These are phyloP conservation scores for Diachasmimorpha longicaudata DNA, from an alignment of 1,140 invertebrate genomes.

Conservation along the genomic window DNA sequence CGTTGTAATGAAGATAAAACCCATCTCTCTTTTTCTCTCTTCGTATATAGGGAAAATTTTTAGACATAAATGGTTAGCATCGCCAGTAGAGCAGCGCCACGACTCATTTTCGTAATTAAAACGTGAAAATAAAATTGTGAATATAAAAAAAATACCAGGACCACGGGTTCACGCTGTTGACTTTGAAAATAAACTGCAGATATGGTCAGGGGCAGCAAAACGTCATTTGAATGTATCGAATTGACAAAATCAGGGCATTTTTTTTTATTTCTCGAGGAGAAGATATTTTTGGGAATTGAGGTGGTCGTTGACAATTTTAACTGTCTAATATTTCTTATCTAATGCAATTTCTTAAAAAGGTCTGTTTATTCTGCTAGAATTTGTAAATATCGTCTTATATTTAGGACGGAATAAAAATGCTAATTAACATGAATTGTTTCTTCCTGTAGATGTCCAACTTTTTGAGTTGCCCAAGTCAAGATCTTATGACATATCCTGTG, in stretches of 20 bases:
- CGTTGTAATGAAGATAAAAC: background rate
- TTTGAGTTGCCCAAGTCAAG: too few species aligned
- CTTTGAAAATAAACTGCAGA: slow-evolving; percentile 14
- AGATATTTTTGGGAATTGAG: background rate
- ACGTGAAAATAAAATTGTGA: background rate
- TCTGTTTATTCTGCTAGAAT: background rate
- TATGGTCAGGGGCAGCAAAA: background rate
- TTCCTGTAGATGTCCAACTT: too few species aligned
- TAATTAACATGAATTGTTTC: too few species aligned
- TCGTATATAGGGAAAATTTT: background rate
- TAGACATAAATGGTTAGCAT: slow-evolving; percentile 17
- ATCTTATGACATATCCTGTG: too few species aligned
- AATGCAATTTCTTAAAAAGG: background rate
- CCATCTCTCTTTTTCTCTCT: background rate
- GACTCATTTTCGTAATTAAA: slow-evolving; percentile 11
- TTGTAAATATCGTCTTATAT: background rate
- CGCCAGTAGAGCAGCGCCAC: slow-evolving; percentile 24
- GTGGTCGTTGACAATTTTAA: background rate
- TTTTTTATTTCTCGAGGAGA: background rate
- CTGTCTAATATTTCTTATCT: background rate
- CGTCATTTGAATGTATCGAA: background rate
- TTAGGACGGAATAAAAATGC: background rate
- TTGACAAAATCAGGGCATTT: background rate
- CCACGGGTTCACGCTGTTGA: slow-evolving; percentile 19
- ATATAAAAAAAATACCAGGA: background rate